These are phyloP conservation scores for Osmerus mordax DNA, from an alignment of 2,113 vertebrate genomes.

Conservation along the genomic window DNA sequence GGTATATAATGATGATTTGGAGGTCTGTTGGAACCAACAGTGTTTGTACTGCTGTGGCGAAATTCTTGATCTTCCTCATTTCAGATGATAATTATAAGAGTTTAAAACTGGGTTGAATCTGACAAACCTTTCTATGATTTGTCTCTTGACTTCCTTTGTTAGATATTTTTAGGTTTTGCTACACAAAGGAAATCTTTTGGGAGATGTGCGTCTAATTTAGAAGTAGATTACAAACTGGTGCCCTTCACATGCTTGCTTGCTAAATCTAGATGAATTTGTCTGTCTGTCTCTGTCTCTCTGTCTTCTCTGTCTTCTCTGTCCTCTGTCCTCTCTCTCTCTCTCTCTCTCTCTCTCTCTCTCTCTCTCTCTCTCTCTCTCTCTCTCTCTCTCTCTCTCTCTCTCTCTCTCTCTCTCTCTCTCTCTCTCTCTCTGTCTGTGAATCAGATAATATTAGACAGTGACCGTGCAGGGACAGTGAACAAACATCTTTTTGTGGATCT, in stretches of 20 bases:
- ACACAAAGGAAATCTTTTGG: constrained; percentile 57
- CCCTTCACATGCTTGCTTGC: constrained; percentile 29
- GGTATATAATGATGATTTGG: background rate
- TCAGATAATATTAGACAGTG: constrained; percentile 30
- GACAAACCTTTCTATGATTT: constrained; percentile 30
- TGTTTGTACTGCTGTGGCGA: background rate
- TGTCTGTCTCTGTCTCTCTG: background rate
- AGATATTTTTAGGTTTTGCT: constrained; percentile 65
- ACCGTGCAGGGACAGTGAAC: background rate
- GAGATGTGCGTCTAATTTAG: constrained; percentile 61
- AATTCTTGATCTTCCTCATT: background rate
- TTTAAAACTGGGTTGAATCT: constrained; percentile 47
- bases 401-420: background rate
- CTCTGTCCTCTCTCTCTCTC: background rate
- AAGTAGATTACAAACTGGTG: constrained; percentile 50
- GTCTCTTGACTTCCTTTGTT: constrained; percentile 16
- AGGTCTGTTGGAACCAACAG: background rate
- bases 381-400: background rate
- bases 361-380: background rate
- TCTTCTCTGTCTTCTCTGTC: background rate
- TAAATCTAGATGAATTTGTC: background rate
- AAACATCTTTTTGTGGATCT: background rate
- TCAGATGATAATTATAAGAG: background rate
- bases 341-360: background rate
- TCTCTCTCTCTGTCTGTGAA: background rate